These are phyloP conservation scores for Tamandua tetradactyla DNA, from an alignment of 2,797 vertebrate species.

Conservation along the genomic window DNA sequence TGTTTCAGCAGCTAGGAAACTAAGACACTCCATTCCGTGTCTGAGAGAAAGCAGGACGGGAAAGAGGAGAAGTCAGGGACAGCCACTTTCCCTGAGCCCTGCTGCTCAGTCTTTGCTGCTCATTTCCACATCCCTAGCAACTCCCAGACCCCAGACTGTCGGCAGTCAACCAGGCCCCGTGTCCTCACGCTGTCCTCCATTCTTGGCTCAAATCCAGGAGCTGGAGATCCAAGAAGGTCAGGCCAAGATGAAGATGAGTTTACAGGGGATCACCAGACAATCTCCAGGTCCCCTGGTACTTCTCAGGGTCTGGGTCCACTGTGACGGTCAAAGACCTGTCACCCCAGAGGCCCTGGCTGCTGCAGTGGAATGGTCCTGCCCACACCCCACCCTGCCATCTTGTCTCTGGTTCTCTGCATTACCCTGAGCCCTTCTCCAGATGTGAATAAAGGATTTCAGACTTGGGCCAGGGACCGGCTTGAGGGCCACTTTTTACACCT, in stretches of 20 bases:
- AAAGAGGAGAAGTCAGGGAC: background rate
- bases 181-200: background rate
- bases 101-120: background rate
- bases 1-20: too few species aligned
- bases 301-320: background rate
- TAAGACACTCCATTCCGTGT: background rate
- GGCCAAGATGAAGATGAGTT: background rate
- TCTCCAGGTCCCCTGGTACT: too few species aligned
- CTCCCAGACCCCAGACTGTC: background rate
- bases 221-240: rapidly evolving
- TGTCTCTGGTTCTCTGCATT: background rate
- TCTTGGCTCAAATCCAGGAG: background rate
- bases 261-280: background rate
- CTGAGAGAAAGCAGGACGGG: background rate
- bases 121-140: background rate
- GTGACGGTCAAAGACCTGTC: background rate
- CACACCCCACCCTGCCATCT: too few species aligned
- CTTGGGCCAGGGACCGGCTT: background rate
- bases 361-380: too few species aligned
- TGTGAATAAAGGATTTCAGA: background rate
- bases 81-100: background rate
- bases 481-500: background rate
- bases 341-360: background rate
- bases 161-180: background rate
- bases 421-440: background rate